Evolutionary conservation across 2,797 vertebrate genomes (phyloP).

Genomic region (Sternarchorhynchus goeldii): DNA sequence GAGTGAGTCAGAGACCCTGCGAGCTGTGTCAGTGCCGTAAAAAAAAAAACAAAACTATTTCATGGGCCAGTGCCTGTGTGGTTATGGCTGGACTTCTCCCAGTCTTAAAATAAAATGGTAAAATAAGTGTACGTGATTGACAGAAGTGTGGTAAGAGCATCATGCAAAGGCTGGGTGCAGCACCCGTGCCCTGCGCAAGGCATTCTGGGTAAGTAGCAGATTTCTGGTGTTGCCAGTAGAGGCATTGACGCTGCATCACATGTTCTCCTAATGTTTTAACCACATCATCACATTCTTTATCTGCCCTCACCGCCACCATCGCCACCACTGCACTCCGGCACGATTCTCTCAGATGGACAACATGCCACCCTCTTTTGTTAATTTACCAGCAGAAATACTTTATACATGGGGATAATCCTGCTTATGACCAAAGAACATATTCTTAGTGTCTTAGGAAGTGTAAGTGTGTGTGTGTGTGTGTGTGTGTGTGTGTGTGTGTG

Average conservation of each 20-base stretch:
- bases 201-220: conserved; percentile 21
- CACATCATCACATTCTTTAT: conserved; percentile 58
- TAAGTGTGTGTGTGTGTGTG: background rate
- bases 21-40: conserved; percentile 40
- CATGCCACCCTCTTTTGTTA: conserved; percentile 21
- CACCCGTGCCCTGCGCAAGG: conserved; percentile 1
- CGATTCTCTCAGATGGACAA: conserved; percentile 19
- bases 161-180: conserved; percentile 14
- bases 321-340: conserved; percentile 35
- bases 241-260: conserved; percentile 63
- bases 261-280: conserved; percentile 63
- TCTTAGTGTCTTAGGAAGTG: conserved; percentile 22
- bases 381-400: conserved; percentile 37
- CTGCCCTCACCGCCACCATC: conserved; percentile 26
- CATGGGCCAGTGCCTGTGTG: conserved; percentile 49
- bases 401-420: conserved; percentile 38
- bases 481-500: background rate
- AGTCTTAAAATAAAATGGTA: conserved; percentile 40
- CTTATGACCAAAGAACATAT: conserved; percentile 43
- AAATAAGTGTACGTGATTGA: conserved; percentile 27
- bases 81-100: conserved; percentile 42
- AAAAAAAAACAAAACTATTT: conserved; percentile 51
- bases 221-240: conserved; percentile 30
- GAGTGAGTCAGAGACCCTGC: conserved; percentile 14
- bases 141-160: background rate